Evolutionary conservation across 2,113 vertebrate species (phyloP), one percentile per base, ranked within the genome.

Genomic region (Carollia perspicillata): DNA sequence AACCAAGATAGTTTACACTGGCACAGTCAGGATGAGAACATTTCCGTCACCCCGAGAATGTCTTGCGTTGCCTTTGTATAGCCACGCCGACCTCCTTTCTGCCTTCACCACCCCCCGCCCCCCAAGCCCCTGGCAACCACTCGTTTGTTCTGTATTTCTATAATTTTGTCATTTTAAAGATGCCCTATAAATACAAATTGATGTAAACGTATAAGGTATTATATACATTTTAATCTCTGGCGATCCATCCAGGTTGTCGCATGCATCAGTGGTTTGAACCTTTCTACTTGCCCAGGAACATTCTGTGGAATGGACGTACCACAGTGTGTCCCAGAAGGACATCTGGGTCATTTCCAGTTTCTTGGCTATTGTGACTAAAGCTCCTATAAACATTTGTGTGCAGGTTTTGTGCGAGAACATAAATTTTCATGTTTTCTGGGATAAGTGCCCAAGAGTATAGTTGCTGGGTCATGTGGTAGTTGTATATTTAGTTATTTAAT

Each of bases 21-120:
- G 42, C 49, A 22, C 1, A n/a, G 53, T 92, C 69, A 71, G 28
- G 84, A 44, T 78, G 11, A 74, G 84, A 66, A 53, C 14, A 26
- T 35, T 44, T 69, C 35, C 49, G 6, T 68, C 49, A 42, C 58
- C 23, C 17, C 1, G 26, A 42, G 69, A 42, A 71, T 51, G 4
- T 51, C 14, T 51, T 4, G 49, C 8, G 55, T 74, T 20, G 47
- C 33, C 47, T 89, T 28, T 60, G 60, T 35, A 23, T 42, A 60
- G 65, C 20, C 5, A 72, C 9, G 30, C 17, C 13, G 5, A 7
- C 35, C 20, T 89, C 51, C 60, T 93, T 84, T 53, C 47, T 63
- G 17, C 65, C 53, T 2, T 60, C 22, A 58, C 23, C 2, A 1
- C 0, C 0, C 7, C 16, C 2, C 7, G 8, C 3, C 49, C 9